Percentiles rank a stretch among this genome's conserved stretches.
phyloP scores from a whole-genome alignment of 2,113 vertebrate genomes.

The Coturnix japonica region DNA sequence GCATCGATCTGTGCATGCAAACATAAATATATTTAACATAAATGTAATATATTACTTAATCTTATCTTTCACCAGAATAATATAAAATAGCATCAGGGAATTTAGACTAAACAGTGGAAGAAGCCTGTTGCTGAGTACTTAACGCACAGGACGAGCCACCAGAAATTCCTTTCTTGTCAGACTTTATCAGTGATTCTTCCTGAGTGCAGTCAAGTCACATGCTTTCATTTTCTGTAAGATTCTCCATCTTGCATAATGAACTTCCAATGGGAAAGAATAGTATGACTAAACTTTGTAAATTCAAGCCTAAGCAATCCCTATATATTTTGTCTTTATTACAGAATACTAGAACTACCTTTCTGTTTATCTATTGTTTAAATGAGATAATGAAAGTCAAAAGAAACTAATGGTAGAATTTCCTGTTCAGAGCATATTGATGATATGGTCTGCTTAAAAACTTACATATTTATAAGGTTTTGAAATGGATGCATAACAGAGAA shows the following conservation, averaged over 20 bases:
- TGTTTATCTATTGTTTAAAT: not conserved
- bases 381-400: not conserved
- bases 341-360: not conserved
- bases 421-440: not conserved
- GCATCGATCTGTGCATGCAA: not conserved
- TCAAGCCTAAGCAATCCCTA: not conserved
- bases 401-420: not conserved
- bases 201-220: not conserved
- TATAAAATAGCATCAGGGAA: not conserved
- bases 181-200: not conserved
- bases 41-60: not conserved
- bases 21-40: not conserved
- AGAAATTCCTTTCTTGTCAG: not conserved
- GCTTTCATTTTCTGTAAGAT: not conserved
- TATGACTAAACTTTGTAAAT: not conserved
- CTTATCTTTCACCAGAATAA: not conserved
- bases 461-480: not conserved
- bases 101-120: not conserved
- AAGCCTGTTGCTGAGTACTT: not conserved
- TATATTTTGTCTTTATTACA: not conserved
- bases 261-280: not conserved
- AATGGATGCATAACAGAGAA: not conserved
- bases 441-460: not conserved
- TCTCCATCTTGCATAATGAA: not conserved
- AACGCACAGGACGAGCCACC: not conserved